A percentile compares a stretch with the other conserved stretches of the same genome.
Evolutionary conservation across 2,113 vertebrate genomes (phyloP).

Genomic region (Gavia stellata): DNA sequence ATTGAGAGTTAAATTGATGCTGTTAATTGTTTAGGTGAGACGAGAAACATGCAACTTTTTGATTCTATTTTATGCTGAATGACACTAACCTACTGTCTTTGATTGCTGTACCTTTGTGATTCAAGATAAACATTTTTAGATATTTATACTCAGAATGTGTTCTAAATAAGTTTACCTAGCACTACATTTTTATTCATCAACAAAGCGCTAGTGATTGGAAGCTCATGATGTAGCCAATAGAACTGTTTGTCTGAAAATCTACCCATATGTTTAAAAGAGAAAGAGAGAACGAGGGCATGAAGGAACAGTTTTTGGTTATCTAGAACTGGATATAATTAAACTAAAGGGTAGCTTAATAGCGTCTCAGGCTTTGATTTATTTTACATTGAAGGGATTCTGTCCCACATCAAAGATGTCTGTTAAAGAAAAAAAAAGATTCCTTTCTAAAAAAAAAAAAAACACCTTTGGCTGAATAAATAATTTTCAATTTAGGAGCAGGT

Average conservation of each 20-base stretch:
- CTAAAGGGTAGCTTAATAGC: constrained; percentile 67
- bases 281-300: neutral
- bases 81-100: neutral
- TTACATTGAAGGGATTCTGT: constrained; percentile 72
- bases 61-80: neutral
- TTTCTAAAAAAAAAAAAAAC: constrained; percentile 52
- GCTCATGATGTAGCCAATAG: neutral
- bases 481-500: constrained; percentile 71
- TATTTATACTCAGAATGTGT: neutral
- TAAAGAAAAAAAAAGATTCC: constrained; percentile 37
- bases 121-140: neutral
- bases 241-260: constrained; percentile 22
- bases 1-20: neutral
- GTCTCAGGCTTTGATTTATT: constrained; percentile 70
- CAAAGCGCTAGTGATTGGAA: neutral
- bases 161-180: neutral
- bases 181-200: neutral
- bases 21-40: neutral
- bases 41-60: neutral
- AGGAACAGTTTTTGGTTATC: constrained; percentile 15
- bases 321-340: constrained; percentile 42
- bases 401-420: constrained; percentile 70
- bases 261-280: constrained; percentile 15
- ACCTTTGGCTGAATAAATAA: constrained; percentile 70
- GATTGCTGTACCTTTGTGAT: neutral